phyloP scores from a whole-genome alignment of 2,113 vertebrate species.

The Nothobranchius furzeri region DNA sequence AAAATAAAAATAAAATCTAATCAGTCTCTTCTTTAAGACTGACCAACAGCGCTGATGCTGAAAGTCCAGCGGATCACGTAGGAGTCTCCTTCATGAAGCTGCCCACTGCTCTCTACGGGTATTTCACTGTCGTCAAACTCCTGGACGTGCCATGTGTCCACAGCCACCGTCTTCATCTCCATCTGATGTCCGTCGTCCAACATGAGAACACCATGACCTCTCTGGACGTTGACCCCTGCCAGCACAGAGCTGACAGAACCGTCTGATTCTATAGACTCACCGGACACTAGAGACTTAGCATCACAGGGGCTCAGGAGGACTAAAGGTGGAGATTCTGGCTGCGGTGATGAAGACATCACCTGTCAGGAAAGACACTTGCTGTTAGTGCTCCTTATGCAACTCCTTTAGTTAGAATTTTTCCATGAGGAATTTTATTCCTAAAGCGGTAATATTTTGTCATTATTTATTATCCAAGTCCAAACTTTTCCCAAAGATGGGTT shows the following conservation, averaged over 20 bases:
- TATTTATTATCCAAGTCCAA: no score
- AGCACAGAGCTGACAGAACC: slow-evolving; percentile 34
- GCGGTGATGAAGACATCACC: background rate
- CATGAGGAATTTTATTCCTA: background rate
- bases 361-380: background rate
- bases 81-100: slow-evolving; percentile 78
- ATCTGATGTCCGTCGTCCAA: slow-evolving; percentile 58
- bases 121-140: slow-evolving; percentile 68
- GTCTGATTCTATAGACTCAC: background rate
- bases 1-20: no score
- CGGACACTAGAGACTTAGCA: slow-evolving; percentile 61
- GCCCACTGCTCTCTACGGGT: slow-evolving; percentile 66
- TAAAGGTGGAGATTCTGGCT: background rate
- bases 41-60: slow-evolving; percentile 56
- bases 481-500: no score
- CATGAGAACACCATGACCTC: slow-evolving; percentile 64
- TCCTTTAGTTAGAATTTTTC: background rate
- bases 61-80: slow-evolving; percentile 80
- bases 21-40: slow-evolving; percentile 10
- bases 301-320: slow-evolving; percentile 68
- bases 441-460: background rate
- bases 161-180: slow-evolving; percentile 57
- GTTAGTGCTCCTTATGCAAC: no score
- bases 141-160: slow-evolving; percentile 78
- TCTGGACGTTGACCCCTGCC: slow-evolving; percentile 67